Evolutionary conservation across 2,888 invertebrate genomes (phyloP), one percentile per base, ranked within the genome.

Genomic region (Erpobdella octoculata): DNA sequence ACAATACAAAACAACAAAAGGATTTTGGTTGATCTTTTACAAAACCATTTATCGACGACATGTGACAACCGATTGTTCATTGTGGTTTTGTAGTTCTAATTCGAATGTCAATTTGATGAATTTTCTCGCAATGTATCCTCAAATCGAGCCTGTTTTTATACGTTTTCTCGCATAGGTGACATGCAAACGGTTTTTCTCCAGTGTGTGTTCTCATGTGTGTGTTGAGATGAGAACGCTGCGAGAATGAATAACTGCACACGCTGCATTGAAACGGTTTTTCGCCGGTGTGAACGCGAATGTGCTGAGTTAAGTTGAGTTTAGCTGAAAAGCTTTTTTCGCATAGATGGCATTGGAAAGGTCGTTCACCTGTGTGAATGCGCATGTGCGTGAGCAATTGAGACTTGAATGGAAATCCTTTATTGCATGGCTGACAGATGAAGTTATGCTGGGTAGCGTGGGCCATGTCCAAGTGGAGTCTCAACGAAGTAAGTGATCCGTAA

Each of bases 61-160:
- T n/a, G n/a, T n/a, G n/a, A n/a, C n/a, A n/a, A n/a, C n/a, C n/a
- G n/a, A n/a, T n/a, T n/a, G n/a, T n/a, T n/a, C n/a, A n/a, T n/a
- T n/a, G n/a, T n/a, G n/a, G n/a, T n/a, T n/a, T n/a, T n/a, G n/a
- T n/a, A n/a, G n/a, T n/a, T n/a, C 53, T 53, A 6, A 53, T 2
- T 15, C 53, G 53, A 58, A 70, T 70, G 38, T 70, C 58, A 6
- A 61, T 58, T 4, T 59, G 12, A 59, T 70, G 70, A 25, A 58
- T 58, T n/a, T 36, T 6, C 15, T 12, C 12, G 28, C 37, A 37
- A 25, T 70, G 70, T 28, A 58, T n/a, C 37, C 70, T 33, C 25
- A 70, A 28, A 25, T 70, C 70, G 15, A 70, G 35, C 31, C 70
- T 58, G 70, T 59, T 70, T 36, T 59, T 59, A 59, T 70, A 70